phyloP scores from a whole-genome alignment of 1,140 invertebrate species.

The Drosophila pseudoobscura region DNA sequence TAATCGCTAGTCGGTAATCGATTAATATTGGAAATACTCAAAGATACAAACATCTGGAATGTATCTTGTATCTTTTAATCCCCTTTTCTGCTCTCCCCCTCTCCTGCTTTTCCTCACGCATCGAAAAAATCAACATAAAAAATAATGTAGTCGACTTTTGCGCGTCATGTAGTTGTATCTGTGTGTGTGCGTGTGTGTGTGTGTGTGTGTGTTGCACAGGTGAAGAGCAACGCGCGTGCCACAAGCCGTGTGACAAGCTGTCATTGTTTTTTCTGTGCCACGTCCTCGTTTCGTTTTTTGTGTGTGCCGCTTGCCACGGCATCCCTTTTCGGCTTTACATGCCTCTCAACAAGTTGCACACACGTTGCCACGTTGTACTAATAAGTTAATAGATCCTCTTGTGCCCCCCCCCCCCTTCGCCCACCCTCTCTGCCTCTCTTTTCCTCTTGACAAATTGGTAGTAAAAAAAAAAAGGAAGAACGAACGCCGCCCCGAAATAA shows the following conservation, averaged over 20 bases:
- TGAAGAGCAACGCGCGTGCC: slow-evolving; percentile 30
- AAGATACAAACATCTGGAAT: no score
- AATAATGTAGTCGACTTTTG: slow-evolving; percentile 50
- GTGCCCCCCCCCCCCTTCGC: neutral
- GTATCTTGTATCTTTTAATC: no score
- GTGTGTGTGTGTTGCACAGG: neutral
- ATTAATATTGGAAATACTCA: no score
- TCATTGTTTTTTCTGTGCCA: slow-evolving; percentile 66
- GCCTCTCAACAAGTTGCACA: slow-evolving; percentile 66
- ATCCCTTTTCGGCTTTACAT: slow-evolving; percentile 34
- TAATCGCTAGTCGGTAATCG: no score
- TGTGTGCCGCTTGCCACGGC: neutral
- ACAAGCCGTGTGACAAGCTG: slow-evolving; percentile 65
- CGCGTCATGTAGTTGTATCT: slow-evolving; percentile 14
- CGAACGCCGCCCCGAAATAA: slow-evolving; percentile 48
- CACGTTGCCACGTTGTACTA: slow-evolving; percentile 66
- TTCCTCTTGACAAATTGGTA: slow-evolving; percentile 69
- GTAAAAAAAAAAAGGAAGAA: slow-evolving; percentile 34
- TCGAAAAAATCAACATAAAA: slow-evolving; percentile 20
- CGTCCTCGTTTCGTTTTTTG: slow-evolving; percentile 16
- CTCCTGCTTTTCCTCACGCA: neutral
- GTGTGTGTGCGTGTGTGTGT: no score
- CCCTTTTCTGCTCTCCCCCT: no score
- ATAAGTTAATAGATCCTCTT: slow-evolving; percentile 69
- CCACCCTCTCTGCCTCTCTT: slow-evolving; percentile 41